phyloP scores from a whole-genome alignment of 2,113 vertebrate genomes.

The Psammodynastes pulverulentus region DNA sequence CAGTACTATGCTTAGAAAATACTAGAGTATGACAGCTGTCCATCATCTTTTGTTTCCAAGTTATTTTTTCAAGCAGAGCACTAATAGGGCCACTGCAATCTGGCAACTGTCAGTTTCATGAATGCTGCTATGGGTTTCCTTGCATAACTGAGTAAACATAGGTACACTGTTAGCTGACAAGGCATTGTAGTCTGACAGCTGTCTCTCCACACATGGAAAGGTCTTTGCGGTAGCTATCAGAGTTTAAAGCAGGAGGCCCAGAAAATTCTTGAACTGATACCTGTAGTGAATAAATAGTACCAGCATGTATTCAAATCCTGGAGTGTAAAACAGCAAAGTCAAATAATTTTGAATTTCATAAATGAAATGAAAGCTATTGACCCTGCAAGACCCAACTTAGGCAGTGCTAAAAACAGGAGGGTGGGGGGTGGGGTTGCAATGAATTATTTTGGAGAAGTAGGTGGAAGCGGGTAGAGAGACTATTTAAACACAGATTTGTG shows the following conservation, averaged over 20 bases:
- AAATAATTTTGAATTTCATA: neutral
- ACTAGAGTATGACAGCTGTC: neutral
- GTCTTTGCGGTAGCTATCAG: neutral
- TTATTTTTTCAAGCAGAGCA: neutral
- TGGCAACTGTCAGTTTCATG: neutral
- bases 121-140: neutral
- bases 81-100: neutral
- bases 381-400: too few species aligned
- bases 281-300: neutral
- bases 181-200: neutral
- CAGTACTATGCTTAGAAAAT: neutral
- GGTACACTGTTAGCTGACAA: neutral
- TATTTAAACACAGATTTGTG: neutral
- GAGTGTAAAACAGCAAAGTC: neutral
- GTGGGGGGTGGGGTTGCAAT: accelerated
- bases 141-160: neutral
- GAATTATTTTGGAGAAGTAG: neutral
- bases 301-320: neutral
- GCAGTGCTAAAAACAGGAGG: neutral
- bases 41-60: neutral
- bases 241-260: neutral
- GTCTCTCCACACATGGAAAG: neutral
- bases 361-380: neutral
- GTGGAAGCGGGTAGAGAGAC: neutral
- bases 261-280: neutral